A percentile compares a stretch with the other conserved stretches of the same genome.
Conservation (phyloP, 2,888 invertebrate genomes). For the Hemistola chrysoprasaria region DNA sequence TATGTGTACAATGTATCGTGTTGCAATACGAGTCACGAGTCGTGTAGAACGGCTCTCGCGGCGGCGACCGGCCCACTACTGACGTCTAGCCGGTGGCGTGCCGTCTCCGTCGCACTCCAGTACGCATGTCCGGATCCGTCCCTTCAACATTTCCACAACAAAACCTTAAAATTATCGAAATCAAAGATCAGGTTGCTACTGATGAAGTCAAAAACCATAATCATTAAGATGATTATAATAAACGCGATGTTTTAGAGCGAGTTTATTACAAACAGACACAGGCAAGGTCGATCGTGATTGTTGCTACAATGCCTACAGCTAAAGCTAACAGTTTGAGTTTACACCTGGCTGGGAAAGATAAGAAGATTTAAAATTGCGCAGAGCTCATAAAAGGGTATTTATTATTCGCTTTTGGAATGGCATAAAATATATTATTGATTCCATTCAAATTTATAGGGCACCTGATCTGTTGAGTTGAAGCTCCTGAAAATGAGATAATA, state of each 20-base stretch:
- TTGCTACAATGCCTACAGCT: conserved; percentile 52
- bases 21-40: conserved; percentile 38
- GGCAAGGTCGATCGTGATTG: conserved; percentile 68
- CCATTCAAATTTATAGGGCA: no score
- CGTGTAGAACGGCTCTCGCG: conserved; percentile 49
- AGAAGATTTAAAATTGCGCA: conserved; percentile 53
- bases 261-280: conserved; percentile 39
- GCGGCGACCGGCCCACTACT: conserved; percentile 68
- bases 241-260: conserved; percentile 36
- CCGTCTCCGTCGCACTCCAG: conserved; percentile 67
- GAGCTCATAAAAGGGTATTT: conserved; percentile 39
- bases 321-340: conserved; percentile 49
- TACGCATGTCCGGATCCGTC: conserved; percentile 77
- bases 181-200: neutral
- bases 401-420: neutral
- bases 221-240: conserved; percentile 9
- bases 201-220: conserved; percentile 1
- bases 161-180: conserved; percentile 27
- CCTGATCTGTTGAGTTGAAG: no score
- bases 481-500: no score
- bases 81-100: conserved; percentile 51
- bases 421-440: no score
- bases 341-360: conserved; percentile 64
- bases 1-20: conserved; percentile 65
- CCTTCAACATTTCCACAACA: conserved; percentile 54